Conservation (phyloP, 2,113 vertebrate species). For the Leptocoma aspasia region DNA sequence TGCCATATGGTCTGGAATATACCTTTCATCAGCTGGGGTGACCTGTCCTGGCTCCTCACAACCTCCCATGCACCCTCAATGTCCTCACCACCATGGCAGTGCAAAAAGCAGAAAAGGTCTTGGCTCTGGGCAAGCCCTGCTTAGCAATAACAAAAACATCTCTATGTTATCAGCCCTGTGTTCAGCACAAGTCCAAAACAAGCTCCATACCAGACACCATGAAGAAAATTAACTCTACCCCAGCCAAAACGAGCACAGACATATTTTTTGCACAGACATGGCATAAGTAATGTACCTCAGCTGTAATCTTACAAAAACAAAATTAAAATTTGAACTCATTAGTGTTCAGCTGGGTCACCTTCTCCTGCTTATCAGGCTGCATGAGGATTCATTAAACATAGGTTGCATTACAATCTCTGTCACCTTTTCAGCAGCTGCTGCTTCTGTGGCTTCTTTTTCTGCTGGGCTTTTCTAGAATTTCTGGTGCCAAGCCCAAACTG, state of each 20-base stretch:
- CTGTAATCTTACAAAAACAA: background rate
- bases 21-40: background rate
- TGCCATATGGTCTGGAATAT: background rate
- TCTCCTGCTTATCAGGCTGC: background rate
- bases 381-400: background rate
- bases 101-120: background rate
- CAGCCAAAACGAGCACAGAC: background rate
- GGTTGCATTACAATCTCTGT: background rate
- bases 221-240: background rate
- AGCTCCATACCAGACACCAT: background rate
- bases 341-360: background rate
- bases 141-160: background rate
- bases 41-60: background rate
- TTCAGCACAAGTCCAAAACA: background rate
- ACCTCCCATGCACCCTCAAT: background rate
- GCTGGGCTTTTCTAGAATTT: background rate
- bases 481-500: background rate
- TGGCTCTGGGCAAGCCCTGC: background rate
- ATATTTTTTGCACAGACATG: background rate
- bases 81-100: fast-evolving
- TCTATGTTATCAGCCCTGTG: background rate
- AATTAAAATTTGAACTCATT: background rate
- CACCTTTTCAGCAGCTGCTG: background rate
- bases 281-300: background rate
- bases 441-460: background rate